A percentile compares a stretch with the other conserved stretches of the same genome.
phyloP scores from a whole-genome alignment of 2,113 vertebrate genomes.

The Apus apus region DNA sequence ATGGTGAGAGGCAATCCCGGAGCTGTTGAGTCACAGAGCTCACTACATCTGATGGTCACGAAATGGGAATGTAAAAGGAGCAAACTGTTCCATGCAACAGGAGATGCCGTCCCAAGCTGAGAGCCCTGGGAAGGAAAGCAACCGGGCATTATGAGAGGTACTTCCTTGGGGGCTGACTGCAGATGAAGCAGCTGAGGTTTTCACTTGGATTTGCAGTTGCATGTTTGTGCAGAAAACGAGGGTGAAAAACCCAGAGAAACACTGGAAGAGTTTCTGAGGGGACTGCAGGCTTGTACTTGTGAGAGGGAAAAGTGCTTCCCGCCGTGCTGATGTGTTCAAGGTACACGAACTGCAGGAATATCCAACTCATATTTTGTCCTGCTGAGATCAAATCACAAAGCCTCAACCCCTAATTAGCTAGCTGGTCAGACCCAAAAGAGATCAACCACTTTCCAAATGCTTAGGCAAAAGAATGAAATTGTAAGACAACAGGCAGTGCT shows the following conservation, averaged over 20 bases:
- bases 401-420: neutral
- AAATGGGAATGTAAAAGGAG: neutral
- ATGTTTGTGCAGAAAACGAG: neutral
- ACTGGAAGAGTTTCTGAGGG: neutral
- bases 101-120: neutral
- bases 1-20: fast-evolving
- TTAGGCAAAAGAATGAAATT: neutral
- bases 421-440: neutral
- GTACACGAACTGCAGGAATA: neutral
- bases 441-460: neutral
- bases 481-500: neutral
- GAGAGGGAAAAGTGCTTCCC: neutral
- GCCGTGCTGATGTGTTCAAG: neutral
- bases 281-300: neutral
- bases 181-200: neutral
- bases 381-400: neutral
- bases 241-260: neutral
- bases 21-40: neutral
- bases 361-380: neutral
- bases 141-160: neutral
- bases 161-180: neutral
- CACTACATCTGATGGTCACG: neutral
- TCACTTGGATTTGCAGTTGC: neutral
- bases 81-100: neutral
- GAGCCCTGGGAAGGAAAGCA: neutral